phyloP scores from a whole-genome alignment of 2,888 invertebrate genomes.

The Heteromyza rotundicornis region DNA sequence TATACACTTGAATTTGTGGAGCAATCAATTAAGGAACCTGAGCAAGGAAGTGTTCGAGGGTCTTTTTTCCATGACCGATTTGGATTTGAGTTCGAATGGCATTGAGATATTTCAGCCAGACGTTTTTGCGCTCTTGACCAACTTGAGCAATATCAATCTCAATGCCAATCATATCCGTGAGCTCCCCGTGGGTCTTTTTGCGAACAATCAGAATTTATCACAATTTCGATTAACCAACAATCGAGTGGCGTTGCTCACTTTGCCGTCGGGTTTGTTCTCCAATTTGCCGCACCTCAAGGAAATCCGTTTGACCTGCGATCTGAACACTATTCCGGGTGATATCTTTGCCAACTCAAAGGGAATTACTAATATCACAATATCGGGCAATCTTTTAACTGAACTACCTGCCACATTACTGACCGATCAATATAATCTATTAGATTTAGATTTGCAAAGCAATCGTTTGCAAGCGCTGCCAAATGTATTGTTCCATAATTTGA shows the following conservation, averaged over 20 bases:
- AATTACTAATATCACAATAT: slow-evolving; percentile 69
- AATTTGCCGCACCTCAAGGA: slow-evolving; percentile 67
- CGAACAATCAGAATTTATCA: slow-evolving; percentile 65
- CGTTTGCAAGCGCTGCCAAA: slow-evolving; percentile 67
- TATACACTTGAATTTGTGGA: slow-evolving; percentile 71
- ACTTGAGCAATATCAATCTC: slow-evolving; percentile 71
- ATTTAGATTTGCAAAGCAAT: slow-evolving; percentile 73
- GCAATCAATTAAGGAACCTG: slow-evolving; percentile 72
- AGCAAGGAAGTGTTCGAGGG: slow-evolving; percentile 70
- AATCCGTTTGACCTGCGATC: slow-evolving; percentile 67
- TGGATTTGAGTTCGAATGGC: slow-evolving; percentile 74
- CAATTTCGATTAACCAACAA: slow-evolving; percentile 68
- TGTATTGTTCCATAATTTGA: slow-evolving; percentile 66
- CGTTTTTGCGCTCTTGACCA: slow-evolving; percentile 69
- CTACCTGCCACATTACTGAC: slow-evolving; percentile 71
- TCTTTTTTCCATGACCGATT: slow-evolving; percentile 67
- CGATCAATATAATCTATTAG: slow-evolving; percentile 68
- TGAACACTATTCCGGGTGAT: slow-evolving; percentile 68
- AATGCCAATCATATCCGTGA: slow-evolving; percentile 71
- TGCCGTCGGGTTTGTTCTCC: slow-evolving; percentile 69
- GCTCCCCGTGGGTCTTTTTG: slow-evolving; percentile 69
- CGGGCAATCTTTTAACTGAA: slow-evolving; percentile 65
- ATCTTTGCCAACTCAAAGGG: slow-evolving; percentile 68
- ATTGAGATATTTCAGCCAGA: slow-evolving; percentile 69
- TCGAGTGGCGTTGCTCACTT: slow-evolving; percentile 66